A percentile compares a stretch with the other conserved stretches of the same genome.
These are phyloP conservation scores for Zonotrichia leucophrys DNA, from an alignment of 2,113 vertebrate species.

Conservation along the genomic window DNA sequence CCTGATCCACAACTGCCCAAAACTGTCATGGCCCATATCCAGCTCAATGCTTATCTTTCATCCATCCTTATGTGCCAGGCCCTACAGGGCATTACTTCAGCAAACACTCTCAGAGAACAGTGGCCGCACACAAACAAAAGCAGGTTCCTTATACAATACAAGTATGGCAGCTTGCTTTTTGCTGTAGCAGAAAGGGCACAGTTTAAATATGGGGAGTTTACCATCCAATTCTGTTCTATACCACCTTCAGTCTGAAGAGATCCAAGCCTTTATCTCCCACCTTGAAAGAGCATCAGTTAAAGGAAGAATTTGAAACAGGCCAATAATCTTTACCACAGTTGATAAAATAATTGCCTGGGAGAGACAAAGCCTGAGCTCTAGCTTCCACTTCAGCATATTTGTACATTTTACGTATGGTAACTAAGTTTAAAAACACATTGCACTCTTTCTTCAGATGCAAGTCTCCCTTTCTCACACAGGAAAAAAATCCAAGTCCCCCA, in stretches of 20 bases:
- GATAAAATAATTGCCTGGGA: not conserved
- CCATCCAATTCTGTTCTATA: not conserved
- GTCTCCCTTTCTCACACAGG: not conserved
- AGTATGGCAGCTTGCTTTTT: not conserved
- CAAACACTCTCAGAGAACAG: not conserved
- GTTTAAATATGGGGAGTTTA: not conserved
- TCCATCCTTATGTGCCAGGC: not conserved
- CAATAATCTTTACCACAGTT: not conserved
- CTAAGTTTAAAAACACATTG: not conserved
- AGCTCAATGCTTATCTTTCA: not conserved
- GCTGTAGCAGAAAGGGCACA: not conserved
- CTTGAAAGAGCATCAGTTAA: not conserved
- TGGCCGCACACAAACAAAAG: not conserved
- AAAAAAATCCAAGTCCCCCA: not conserved
- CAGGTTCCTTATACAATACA: not conserved
- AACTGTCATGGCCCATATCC: not conserved
- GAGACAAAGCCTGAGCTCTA: not conserved
- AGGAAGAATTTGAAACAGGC: not conserved
- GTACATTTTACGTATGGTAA: not conserved
- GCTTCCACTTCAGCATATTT: not conserved
- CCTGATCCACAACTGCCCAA: not conserved
- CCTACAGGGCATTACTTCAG: not conserved
- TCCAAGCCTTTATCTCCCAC: not conserved
- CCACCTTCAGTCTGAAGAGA: not conserved
- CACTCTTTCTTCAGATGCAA: not conserved